phyloP scores from a whole-genome alignment of 2,113 vertebrate genomes.

The Strix aluco region DNA sequence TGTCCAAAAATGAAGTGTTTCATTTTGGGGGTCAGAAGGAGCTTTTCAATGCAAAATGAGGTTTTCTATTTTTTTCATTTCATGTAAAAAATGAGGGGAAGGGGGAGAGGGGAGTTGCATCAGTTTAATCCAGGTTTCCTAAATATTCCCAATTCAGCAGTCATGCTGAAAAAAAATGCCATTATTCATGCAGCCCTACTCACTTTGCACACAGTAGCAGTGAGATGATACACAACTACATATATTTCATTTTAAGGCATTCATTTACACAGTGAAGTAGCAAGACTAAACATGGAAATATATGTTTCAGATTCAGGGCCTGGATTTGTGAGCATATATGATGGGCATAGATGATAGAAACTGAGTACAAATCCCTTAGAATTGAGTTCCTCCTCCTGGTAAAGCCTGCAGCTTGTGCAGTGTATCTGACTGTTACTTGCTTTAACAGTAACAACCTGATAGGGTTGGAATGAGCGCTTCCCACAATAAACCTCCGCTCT shows the following conservation, averaged over 20 bases:
- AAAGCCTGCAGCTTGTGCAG: neutral
- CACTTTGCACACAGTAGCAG: neutral
- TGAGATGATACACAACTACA: neutral
- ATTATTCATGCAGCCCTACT: neutral
- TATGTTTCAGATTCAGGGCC: neutral
- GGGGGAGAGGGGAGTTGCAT: neutral
- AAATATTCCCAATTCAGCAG: neutral
- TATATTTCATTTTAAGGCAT: neutral
- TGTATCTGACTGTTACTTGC: neutral
- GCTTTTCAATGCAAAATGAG: neutral
- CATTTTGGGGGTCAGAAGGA: slow-evolving; percentile 8
- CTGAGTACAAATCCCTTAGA: neutral
- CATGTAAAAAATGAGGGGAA: neutral
- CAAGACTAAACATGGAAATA: neutral
- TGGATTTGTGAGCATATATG: neutral
- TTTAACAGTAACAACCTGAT: neutral
- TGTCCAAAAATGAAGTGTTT: slow-evolving; percentile 27
- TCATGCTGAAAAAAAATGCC: neutral
- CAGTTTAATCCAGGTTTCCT: neutral
- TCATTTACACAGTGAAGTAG: neutral
- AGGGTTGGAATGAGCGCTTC: neutral
- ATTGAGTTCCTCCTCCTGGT: neutral
- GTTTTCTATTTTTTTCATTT: neutral
- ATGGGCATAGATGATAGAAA: neutral
- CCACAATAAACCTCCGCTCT: neutral